These are phyloP conservation scores for Brachionichthys hirsutus DNA, from an alignment of 2,113 vertebrate species.

Conservation along the genomic window DNA sequence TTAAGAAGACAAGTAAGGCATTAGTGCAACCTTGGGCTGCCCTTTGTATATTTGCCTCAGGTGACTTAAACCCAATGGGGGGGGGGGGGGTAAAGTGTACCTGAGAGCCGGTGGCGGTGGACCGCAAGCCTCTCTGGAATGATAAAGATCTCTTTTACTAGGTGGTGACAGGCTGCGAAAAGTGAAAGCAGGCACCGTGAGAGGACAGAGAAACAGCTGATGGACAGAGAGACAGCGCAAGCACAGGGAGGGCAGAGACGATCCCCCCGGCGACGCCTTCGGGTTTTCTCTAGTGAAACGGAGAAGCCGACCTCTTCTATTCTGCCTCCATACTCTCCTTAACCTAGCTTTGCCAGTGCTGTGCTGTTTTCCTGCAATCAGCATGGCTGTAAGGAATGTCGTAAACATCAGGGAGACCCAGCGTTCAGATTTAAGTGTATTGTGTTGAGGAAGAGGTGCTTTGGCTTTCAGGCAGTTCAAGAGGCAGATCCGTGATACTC, in stretches of 20 bases:
- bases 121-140: conserved; percentile 83
- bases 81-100: conserved; percentile 76
- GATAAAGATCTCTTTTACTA: conserved; percentile 88
- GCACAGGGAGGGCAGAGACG: conserved; percentile 20
- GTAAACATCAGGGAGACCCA: no score
- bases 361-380: no score
- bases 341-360: no score
- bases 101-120: conserved; percentile 77
- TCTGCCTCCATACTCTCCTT: conserved; percentile 11
- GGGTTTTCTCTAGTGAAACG: conserved; percentile 28
- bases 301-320: conserved; percentile 15
- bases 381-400: no score
- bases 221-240: conserved; percentile 53
- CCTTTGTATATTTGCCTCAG: conserved; percentile 71
- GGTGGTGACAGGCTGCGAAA: conserved; percentile 84
- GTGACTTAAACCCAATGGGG: conserved; percentile 73
- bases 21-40: conserved; percentile 71
- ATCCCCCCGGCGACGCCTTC: conserved; percentile 24
- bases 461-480: no score
- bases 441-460: no score
- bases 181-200: conserved; percentile 80
- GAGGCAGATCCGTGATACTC: no score
- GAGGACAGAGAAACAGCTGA: conserved; percentile 71
- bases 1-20: conserved; percentile 71
- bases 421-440: no score